Evolutionary conservation across 2,113 vertebrate species (phyloP).

Genomic region (Daubentonia madagascariensis): DNA sequence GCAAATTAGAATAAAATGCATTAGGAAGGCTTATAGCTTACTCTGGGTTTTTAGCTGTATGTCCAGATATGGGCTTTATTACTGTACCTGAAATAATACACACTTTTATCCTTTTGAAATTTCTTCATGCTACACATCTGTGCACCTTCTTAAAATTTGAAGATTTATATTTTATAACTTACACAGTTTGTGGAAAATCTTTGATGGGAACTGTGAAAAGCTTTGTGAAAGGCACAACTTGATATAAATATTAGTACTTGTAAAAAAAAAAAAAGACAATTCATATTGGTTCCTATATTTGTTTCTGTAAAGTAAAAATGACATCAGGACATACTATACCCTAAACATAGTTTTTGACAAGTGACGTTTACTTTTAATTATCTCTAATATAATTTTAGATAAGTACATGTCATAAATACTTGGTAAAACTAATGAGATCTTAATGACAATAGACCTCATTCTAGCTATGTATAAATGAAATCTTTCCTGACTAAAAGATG

Average conservation of each 20-base stretch:
- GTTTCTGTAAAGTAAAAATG: conserved; percentile 14
- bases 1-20: neutral
- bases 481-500: neutral
- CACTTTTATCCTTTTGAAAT: neutral
- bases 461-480: conserved; percentile 43
- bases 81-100: neutral
- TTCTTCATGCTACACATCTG: neutral
- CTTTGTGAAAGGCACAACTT: neutral
- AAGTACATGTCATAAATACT: conserved; percentile 32
- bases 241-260: neutral
- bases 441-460: neutral
- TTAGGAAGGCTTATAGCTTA: neutral
- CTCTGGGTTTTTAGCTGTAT: neutral
- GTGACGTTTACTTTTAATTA: conserved; percentile 50
- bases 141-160: neutral
- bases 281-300: neutral
- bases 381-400: neutral
- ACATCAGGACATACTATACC: neutral
- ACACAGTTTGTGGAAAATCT: neutral
- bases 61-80: neutral
- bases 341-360: neutral
- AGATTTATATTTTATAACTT: neutral
- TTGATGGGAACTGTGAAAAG: neutral
- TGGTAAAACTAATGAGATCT: conserved; percentile 36
- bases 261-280: conserved; percentile 13